Evolutionary conservation across 1,140 invertebrate species (phyloP).

Genomic region (Heliconius hermathena): DNA sequence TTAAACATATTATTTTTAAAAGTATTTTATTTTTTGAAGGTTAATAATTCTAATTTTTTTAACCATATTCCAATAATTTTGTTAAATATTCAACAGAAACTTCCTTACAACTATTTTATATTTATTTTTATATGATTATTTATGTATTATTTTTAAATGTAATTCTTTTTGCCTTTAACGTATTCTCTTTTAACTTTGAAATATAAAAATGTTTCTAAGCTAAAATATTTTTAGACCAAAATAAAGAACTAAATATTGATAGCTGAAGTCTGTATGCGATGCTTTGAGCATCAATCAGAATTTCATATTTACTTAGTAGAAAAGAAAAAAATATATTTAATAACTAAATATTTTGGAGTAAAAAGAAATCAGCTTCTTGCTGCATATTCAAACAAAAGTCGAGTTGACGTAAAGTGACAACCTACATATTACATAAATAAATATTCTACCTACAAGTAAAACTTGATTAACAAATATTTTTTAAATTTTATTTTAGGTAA

Average conservation of each 20-base stretch:
- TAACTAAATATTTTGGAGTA: not conserved
- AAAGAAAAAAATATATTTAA: not conserved
- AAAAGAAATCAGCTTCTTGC: too few relatives aligned
- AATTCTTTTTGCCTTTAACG: not conserved
- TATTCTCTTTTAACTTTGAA: too few relatives aligned
- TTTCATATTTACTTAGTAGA: not conserved
- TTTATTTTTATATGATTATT: too few relatives aligned
- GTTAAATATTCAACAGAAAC: too few relatives aligned
- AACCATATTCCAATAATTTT: not conserved
- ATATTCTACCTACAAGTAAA: not conserved
- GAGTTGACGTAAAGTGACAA: too few relatives aligned
- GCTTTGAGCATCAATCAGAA: not conserved
- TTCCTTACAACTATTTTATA: too few relatives aligned
- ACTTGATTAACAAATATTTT: not conserved
- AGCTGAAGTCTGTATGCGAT: not conserved
- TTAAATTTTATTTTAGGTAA: not conserved
- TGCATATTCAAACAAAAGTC: too few relatives aligned
- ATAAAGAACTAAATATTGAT: not conserved
- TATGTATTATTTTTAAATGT: too few relatives aligned
- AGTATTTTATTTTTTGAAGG: too few relatives aligned
- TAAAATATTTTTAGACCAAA: not conserved
- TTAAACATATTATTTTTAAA: too few relatives aligned
- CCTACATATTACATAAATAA: too few relatives aligned
- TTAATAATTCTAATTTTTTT: not conserved
- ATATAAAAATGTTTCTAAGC: too few relatives aligned